Evolutionary conservation across 2,888 invertebrate genomes (phyloP).

Genomic region (Diploptera punctata): DNA sequence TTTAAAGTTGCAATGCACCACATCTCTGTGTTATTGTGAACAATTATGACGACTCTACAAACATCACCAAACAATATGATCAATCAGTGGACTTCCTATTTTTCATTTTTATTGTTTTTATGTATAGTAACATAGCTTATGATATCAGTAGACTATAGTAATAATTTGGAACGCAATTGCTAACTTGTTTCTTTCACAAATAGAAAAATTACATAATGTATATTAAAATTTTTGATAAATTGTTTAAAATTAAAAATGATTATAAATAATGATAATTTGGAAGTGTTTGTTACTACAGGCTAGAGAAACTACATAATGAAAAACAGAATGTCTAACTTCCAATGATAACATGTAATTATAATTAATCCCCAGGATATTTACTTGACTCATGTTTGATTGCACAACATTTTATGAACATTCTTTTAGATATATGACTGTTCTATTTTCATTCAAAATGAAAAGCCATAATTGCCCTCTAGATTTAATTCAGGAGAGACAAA

Average conservation of each 20-base stretch:
- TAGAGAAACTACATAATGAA: neutral
- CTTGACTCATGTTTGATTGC: too few relatives aligned
- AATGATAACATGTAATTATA: too few relatives aligned
- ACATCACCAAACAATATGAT: constrained; percentile 1
- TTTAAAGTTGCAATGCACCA: neutral
- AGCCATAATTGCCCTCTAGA: too few relatives aligned
- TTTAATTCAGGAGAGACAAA: too few relatives aligned
- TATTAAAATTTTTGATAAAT: constrained; percentile 11
- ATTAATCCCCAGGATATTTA: too few relatives aligned
- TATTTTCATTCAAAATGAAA: too few relatives aligned
- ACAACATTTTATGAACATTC: too few relatives aligned
- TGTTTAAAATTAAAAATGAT: neutral
- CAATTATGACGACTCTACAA: neutral
- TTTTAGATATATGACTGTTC: too few relatives aligned
- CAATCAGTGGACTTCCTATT: constrained; percentile 38
- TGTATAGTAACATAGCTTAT: constrained; percentile 16
- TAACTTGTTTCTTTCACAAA: constrained; percentile 7
- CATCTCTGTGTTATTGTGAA: constrained; percentile 9
- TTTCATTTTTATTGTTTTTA: constrained; percentile 24
- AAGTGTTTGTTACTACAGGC: neutral
- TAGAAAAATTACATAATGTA: neutral
- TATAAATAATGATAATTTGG: neutral
- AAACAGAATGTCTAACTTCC: neutral
- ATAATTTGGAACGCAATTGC: constrained; percentile 2
- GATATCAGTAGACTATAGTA: constrained; percentile 7